Evolutionary conservation across 2,113 vertebrate genomes (phyloP), one percentile per base, ranked within the genome.

Genomic region (Nycticorax nycticorax): DNA sequence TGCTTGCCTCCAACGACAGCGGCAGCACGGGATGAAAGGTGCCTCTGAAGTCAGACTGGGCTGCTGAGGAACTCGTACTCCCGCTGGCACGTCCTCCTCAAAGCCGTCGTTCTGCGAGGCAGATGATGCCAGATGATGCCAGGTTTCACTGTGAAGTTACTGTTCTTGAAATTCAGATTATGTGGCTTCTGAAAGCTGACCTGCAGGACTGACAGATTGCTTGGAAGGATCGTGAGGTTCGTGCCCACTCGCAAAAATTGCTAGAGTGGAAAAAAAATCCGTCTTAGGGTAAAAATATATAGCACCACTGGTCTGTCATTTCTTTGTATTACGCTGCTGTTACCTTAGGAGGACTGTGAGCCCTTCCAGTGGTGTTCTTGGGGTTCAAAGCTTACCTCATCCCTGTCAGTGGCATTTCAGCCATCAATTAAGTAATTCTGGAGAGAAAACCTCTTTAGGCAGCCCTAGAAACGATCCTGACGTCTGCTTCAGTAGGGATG

Each of bases 341-440:
- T 86, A 41, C 27, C 77, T 53, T 8, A 67, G 22, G 41, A 57
- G 41, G 60, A 32, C 41, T 93, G 53, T 67, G 80, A 84, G 60
- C 56, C 41, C 15, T 39, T 17, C 10, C 12, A 8, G 24, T 3
- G 1, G 12, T 66, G 22, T 57, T 85, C 27, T 67, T 0, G 1
- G 62, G 68, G 52, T 33, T 89, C 41, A 75, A 43, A 76, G 68
- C 55, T 83, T n/a, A 57, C 41, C 45, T 73, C 33, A 45, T 22
- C 57, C 64, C 71, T 59, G 53, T 48, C 63, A 68, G 57, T 24
- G 27, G 35, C 2, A 2, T 59, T 84, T 62, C 47, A 66, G 80
- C 50, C 32, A 82, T 37, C 32, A 45, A 0, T 68, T 91, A 39
- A 71, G 48, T 76, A 35, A 68, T 75, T 75, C 12, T 18, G 8